Evolutionary conservation across 2,888 invertebrate species (phyloP), one percentile per base, ranked within the genome.

Genomic region (Polydrusus tereticollis): DNA sequence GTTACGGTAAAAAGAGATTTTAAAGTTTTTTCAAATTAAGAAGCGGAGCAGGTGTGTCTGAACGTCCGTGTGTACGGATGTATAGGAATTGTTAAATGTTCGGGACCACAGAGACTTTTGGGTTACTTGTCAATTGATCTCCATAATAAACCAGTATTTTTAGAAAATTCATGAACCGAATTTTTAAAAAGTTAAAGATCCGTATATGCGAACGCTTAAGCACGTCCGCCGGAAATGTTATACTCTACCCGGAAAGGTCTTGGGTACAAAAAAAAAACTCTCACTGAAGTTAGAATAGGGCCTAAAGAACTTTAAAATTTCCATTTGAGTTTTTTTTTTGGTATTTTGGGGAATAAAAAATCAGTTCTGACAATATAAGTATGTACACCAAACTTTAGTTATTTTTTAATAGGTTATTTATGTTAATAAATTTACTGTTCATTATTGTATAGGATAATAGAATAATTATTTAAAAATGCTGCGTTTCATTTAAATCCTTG

Each of bases 391-490:
- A 59, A 59, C 41, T 59, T 29, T 41, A 59, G 59, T 43, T 59
- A 43, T 59, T 26, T 59, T 59, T 59, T 59, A 16, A 57, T 41
- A 43, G 43, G 47, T 45, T 62, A 62, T 62, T 62, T 62, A 62
- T 62, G 47, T 62, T 62, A 62, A 26, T 59, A 33, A 62, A 47
- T 45, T 36, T 62, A 60, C 18, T 45, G 62, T 62, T 62, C 26
- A 47, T 20, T 45, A 29, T 62, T 62, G 62, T 62, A 62, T 62
- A 62, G 29, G 62, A 47, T 47, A 41, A 41, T 59, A 59, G 59
- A 59, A 2, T 59, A 59, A 59, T 43, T 59, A 59, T 59, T 43
- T 59, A 59, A 59, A 59, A 43, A 20, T 38, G 26, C 14, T 21
- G 7, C 12, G 43, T 59, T 41, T 43, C 18, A 21, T 59, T 59